phyloP scores from a whole-genome alignment of 2,888 invertebrate species.

The Podabrus alpinus region DNA sequence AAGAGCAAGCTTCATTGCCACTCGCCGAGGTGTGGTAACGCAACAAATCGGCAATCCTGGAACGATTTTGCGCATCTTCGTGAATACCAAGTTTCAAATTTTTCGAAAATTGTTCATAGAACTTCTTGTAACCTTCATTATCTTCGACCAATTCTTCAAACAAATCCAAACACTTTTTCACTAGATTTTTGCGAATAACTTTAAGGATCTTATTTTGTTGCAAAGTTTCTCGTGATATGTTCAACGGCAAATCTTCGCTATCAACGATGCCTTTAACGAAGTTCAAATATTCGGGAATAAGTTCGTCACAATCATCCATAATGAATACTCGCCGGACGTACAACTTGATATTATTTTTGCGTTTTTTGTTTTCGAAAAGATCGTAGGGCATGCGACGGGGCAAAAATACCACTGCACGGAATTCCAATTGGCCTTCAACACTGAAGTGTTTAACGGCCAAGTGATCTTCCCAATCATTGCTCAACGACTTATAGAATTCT shows the following conservation, averaged over 20 bases:
- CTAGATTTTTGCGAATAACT: conserved; percentile 97
- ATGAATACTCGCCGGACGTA: conserved; percentile 98
- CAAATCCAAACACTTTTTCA: conserved; percentile 96
- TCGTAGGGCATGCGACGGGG: conserved; percentile 96
- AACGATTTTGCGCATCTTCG: conserved; percentile 72
- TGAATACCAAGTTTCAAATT: conserved; percentile 71
- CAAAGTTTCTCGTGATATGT: conserved; percentile 72
- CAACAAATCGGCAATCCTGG: conserved; percentile 80
- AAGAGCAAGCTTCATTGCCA: conserved; percentile 90
- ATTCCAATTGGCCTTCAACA: conserved; percentile 62
- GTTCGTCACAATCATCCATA: conserved; percentile 99
- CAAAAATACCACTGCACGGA: conserved; percentile 80
- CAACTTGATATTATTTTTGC: conserved; percentile 98
- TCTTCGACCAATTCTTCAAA: conserved; percentile 96
- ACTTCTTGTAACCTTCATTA: conserved; percentile 95
- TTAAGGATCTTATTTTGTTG: conserved; percentile 75
- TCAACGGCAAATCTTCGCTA: conserved; percentile 69
- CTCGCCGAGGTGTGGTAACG: conserved; percentile 93
- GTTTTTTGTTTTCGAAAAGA: conserved; percentile 96
- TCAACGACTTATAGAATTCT: conserved; percentile 67
- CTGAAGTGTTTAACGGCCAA: conserved; percentile 64
- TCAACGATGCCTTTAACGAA: conserved; percentile 97
- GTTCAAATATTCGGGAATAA: conserved; percentile 97
- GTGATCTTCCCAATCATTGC: conserved; percentile 69
- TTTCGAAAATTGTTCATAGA: conserved; percentile 71